Base-by-base conservation (phyloP, 2,888 invertebrate species). In the Microctonus hyperodae region DNA sequence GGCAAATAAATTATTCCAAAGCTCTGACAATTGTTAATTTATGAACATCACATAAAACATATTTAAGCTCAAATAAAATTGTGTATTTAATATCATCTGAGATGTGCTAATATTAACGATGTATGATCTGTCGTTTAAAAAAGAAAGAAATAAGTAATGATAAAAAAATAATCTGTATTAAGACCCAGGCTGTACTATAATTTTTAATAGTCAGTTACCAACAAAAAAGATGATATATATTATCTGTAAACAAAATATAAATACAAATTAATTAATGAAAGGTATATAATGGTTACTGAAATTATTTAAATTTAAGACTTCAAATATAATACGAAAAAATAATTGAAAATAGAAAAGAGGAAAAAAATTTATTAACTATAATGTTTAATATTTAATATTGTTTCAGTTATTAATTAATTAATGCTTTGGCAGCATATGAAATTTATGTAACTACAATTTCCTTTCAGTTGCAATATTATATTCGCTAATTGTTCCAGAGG, bases 171-270 rank as follows among this genome's bases (percentile, higher is more conserved):
- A n/a, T 44, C 48, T 77, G 75, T 67, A 74, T 75, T 76, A 78
- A 76, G 74, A 78, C 77, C 76, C 78, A 79, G 81, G 79, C 79
- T 82, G 81, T 83, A 83, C 75, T 78, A 81, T 81, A 81, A 79
- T 80, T 82, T 81, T 78, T 23, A 79, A 78, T 82, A 76, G 76
- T 75, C 77, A 74, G 76, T 79, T 70, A 78, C 13, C 76, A 74
- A 74, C 74, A 74, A 70, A 76, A 70, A 75, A 72, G 67, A 73
- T 74, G 73, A 76, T 71, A 74, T 73, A 73, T 72, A 53, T 50
- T 75, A 75, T 72, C 76, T 81, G 78, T 80, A 79, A 75, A 81
- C 78, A 78, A 65, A 62, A 40, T 77, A 81, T 79, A 78, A 77
- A 80, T 78, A 81, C 73, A 76, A 76, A 79, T 74, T 55, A 78